Conservation (phyloP, 1,140 invertebrate species). For the Latrodectus geometricus region DNA sequence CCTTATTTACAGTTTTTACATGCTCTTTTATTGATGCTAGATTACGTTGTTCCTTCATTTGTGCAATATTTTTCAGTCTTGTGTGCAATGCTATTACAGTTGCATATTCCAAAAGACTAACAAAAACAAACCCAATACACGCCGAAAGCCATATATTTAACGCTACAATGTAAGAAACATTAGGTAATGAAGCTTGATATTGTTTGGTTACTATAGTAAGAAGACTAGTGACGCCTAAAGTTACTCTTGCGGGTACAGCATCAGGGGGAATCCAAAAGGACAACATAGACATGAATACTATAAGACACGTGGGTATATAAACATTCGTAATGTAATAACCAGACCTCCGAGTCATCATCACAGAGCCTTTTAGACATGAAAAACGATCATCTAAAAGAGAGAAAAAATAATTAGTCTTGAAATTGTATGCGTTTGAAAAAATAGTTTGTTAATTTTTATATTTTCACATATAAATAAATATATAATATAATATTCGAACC, state of each 20-base stretch:
- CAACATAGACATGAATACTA: slow-evolving; percentile 68
- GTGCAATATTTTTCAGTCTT: slow-evolving; percentile 17
- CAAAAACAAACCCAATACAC: slow-evolving; percentile 72
- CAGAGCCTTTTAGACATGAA: slow-evolving; percentile 49
- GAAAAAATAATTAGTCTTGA: neutral
- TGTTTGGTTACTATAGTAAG: slow-evolving; percentile 83
- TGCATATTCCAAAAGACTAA: slow-evolving; percentile 61
- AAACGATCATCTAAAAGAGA: slow-evolving; percentile 48
- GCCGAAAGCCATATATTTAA: slow-evolving; percentile 89
- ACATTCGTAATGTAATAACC: slow-evolving; percentile 67
- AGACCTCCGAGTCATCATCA: slow-evolving; percentile 63
- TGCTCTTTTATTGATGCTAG: slow-evolving; percentile 31
- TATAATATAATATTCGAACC: neutral
- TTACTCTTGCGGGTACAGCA: slow-evolving; percentile 67
- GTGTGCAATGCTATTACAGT: slow-evolving; percentile 52
- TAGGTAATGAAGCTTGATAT: slow-evolving; percentile 80
- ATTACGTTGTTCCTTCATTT: neutral
- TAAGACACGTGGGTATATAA: slow-evolving; percentile 66
- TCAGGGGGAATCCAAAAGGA: slow-evolving; percentile 68
- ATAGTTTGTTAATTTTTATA: neutral
- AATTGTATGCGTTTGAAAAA: neutral
- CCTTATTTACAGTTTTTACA: slow-evolving; percentile 43
- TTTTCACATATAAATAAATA: neutral
- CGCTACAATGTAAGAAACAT: slow-evolving; percentile 89
- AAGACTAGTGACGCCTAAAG: slow-evolving; percentile 70